Evolutionary conservation across 2,113 vertebrate genomes (phyloP), one percentile per base, ranked within the genome.

Genomic region (Corythaeola cristata): DNA sequence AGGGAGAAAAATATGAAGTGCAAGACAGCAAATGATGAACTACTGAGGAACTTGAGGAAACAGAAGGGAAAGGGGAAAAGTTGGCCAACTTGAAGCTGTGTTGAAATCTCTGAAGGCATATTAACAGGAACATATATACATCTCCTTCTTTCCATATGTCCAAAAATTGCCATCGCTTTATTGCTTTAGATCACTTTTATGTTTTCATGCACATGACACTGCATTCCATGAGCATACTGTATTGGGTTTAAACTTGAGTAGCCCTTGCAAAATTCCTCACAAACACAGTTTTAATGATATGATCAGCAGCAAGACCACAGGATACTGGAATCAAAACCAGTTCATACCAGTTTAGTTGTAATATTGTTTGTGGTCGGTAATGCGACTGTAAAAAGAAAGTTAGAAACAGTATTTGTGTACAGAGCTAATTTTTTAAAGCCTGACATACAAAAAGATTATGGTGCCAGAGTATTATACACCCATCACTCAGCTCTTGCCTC

Each of bases 1-100:
- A 92, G 45, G 41, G 52, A 93, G 89, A 94, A 95, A 96, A 91
- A 91, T 53, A 71, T 8, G 62, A 91, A 96, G 93, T 19, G 84
- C 41, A 75, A 91, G 88, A 90, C 58, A 97, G 90, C 56, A 95
- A 93, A 92, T 80, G 81, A 80, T 68, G 82, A 92, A 67, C 47
- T 80, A 24, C n/a, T 91, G 55, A 97, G 89, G 69, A 83, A 86
- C 71, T 52, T 44, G 59, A 93, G 74, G 69, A 92, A 97, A 79
- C 28, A 95, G 90, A 89, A 93, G 77, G 95, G 39, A 89, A 94
- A 94, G 30, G 53, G 74, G 50, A 93, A 56, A 91, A 62, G 81
- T 0, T 79, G 88, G 32, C 84, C 89, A 69, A 53, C 41, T 82
- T 50, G 75, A 95, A 96, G 80, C 21, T 67, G 5, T 27, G 41